Percentiles rank a stretch among this genome's conserved stretches.
These are phyloP conservation scores for Rhinophrynus dorsalis DNA, from an alignment of 2,797 vertebrate genomes.

Conservation along the genomic window DNA sequence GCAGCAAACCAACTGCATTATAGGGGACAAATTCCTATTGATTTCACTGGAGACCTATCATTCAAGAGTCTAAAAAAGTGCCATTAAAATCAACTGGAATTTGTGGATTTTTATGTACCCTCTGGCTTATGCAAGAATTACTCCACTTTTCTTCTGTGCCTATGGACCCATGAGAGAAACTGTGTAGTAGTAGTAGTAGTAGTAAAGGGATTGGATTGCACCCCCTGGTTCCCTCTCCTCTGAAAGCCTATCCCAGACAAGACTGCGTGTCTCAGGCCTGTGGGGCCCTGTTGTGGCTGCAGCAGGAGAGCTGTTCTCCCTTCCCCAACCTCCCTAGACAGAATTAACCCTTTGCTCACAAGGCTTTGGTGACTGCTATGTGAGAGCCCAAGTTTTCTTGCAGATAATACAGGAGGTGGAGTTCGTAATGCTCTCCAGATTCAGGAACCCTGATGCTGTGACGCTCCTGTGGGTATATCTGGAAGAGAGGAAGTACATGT, in stretches of 20 bases:
- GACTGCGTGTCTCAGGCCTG: constrained; percentile 9
- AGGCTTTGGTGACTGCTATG: constrained; percentile 72
- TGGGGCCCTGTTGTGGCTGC: constrained; percentile 4
- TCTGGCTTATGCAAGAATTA: too few relatives aligned
- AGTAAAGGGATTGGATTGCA: constrained; percentile 6
- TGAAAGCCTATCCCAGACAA: constrained; percentile 7
- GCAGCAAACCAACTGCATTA: too few relatives aligned
- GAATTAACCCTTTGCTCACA: constrained; percentile 52
- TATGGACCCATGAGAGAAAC: too few relatives aligned
- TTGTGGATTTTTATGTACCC: too few relatives aligned
- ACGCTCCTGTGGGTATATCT: constrained; percentile 82
- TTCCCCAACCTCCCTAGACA: background rate
- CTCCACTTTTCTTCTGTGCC: too few relatives aligned
- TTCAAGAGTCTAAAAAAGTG: too few relatives aligned
- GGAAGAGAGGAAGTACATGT: constrained; percentile 38
- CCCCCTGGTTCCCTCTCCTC: constrained; percentile 23
- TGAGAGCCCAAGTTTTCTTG: constrained; percentile 77
- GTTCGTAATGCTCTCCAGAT: constrained; percentile 79
- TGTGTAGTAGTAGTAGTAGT: constrained; percentile 8
- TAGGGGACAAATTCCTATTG: too few relatives aligned
- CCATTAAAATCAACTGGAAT: too few relatives aligned
- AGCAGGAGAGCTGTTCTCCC: background rate
- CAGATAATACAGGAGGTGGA: constrained; percentile 77
- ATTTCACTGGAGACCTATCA: too few relatives aligned
- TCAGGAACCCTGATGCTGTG: constrained; percentile 80